Conservation (phyloP, 2,888 invertebrate genomes). For the Thereva unica region DNA sequence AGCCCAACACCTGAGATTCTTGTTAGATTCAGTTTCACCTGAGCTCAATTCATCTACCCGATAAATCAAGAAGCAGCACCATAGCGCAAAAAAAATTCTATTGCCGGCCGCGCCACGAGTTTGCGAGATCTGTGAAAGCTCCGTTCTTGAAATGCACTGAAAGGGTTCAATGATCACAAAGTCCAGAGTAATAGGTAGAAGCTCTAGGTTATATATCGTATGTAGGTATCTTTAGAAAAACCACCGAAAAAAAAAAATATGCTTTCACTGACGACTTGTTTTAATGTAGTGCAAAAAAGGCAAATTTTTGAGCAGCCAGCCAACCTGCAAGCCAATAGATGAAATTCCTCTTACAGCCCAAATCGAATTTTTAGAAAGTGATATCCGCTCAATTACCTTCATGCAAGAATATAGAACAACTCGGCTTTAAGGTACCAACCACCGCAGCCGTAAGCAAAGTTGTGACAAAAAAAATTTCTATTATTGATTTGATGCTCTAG, state of each 20-base stretch:
- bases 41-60: too few species aligned
- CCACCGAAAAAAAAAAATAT: neutral
- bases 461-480: slow-evolving; percentile 35
- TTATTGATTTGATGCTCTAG: slow-evolving; percentile 40
- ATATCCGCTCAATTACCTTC: slow-evolving; percentile 33
- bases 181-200: neutral
- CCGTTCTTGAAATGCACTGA: slow-evolving; percentile 2
- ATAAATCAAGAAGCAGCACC: too few species aligned
- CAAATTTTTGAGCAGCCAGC: slow-evolving; percentile 14
- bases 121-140: slow-evolving; percentile 9
- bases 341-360: slow-evolving; percentile 31
- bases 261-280: slow-evolving; percentile 33
- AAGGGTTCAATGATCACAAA: neutral
- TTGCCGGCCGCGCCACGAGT: neutral
- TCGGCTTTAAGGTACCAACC: slow-evolving; percentile 4
- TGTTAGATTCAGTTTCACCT: too few species aligned
- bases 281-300: slow-evolving; percentile 22
- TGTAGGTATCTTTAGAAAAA: neutral
- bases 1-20: too few species aligned
- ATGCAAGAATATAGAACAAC: slow-evolving; percentile 35
- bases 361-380: slow-evolving; percentile 37
- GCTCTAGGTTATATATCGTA: neutral
- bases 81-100: slow-evolving; percentile 14
- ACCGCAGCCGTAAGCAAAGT: too few species aligned
- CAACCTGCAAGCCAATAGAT: slow-evolving; percentile 8